Evolutionary conservation across 1,140 invertebrate species (phyloP), one percentile per base, ranked within the genome.

Genomic region (Teleopsis dalmanni): DNA sequence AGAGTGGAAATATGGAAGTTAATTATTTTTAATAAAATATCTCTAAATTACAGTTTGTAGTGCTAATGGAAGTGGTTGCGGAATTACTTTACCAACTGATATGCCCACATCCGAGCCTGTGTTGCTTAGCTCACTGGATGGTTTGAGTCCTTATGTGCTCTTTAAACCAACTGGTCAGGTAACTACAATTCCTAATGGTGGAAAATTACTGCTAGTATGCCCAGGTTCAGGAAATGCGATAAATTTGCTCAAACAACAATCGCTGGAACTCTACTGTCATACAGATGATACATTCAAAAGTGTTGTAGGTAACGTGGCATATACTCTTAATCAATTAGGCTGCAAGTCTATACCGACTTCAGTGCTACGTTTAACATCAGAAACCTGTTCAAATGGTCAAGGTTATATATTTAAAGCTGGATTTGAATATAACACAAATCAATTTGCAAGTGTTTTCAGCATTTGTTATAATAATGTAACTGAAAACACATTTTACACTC

Each of bases 401-500:
- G 47, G 47, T 42, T 21, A 22, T 25, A 49, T 42, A 22, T 26
- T 41, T 19, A 13, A 49, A 35, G 18, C 40, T 18, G 48, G 48
- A 13, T 50, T 50, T 13, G 29, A 2, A 8, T 9, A 26, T 1
- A 11, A 50, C 3, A 25, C 14, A 7, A 4, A 27, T 23, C 23
- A 35, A 13, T 37, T 22, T 43, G 34, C 25, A 4, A 27, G 27
- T n/a, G 21, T 35, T 13, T 43, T 50, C 38, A 41, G 45, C 25
- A 37, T 50, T n/a, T 50, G 48, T 14, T 50, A 50, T 13, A 50
- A 43, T 31, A 36, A 43, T 33, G 40, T 72, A 75, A 44, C 52
- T 71, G 36, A 53, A 55, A 18, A 40, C 56, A 68, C 65, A 58
- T 69, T 49, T 35, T 47, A 50, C 11, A 29, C 53, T 6, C 46